phyloP scores from a whole-genome alignment of 2,113 vertebrate genomes.

The Aix galericulata region DNA sequence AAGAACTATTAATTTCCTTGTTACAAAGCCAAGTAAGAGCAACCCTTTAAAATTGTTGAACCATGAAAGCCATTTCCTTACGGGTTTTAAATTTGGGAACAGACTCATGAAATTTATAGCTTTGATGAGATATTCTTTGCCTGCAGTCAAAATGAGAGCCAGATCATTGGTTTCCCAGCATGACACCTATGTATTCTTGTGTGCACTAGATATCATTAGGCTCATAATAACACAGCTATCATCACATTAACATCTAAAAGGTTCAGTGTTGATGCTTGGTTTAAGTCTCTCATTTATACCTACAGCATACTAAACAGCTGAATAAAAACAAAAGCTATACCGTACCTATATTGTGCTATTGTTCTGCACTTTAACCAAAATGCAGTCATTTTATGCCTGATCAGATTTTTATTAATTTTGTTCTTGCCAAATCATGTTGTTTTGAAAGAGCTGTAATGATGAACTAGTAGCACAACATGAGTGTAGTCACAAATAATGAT shows the following conservation, averaged over 20 bases:
- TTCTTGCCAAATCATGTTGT: conserved; percentile 13
- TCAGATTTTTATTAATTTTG: conserved; percentile 19
- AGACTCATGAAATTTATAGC: conserved; percentile 88
- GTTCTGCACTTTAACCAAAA: conserved; percentile 45
- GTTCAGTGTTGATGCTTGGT: conserved; percentile 78
- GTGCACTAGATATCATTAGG: conserved; percentile 88
- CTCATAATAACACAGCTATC: conserved; percentile 85
- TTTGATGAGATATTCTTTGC: conserved; percentile 87
- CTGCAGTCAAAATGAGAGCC: conserved; percentile 86
- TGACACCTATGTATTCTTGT: conserved; percentile 84
- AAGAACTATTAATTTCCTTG: conserved; percentile 92
- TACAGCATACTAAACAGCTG: conserved; percentile 83
- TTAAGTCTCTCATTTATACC: conserved; percentile 81
- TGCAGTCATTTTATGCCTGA: conserved; percentile 52
- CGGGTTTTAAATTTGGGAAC: conserved; percentile 87
- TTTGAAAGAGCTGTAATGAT: conserved; percentile 3
- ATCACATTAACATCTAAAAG: conserved; percentile 83
- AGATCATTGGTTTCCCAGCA: conserved; percentile 91
- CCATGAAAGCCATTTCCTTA: conserved; percentile 91
- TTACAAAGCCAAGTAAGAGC: conserved; percentile 89
- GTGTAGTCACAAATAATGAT: not conserved
- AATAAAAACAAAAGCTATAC: conserved; percentile 54
- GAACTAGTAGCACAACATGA: not conserved
- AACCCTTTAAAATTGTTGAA: conserved; percentile 88
- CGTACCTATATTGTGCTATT: conserved; percentile 27